Base-by-base conservation (phyloP, 1,140 invertebrate genomes). In the Aporrectodea caliginosa region DNA sequence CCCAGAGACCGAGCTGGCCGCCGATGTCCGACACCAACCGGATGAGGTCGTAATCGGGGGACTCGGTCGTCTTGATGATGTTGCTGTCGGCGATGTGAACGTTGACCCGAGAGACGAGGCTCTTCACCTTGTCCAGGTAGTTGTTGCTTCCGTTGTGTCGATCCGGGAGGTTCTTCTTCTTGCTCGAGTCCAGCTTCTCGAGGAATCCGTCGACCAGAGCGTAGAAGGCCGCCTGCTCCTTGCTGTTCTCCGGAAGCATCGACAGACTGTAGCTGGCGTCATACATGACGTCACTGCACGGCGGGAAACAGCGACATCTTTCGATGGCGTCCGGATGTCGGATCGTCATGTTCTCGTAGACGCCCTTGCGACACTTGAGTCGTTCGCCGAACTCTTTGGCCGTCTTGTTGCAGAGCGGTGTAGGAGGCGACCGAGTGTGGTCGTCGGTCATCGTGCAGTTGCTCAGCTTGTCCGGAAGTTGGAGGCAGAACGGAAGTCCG, bases 41-140 rank as follows among this genome's bases (percentile, higher is more conserved):
- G 1, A 79, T 70, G 35, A 77, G 27, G 2, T 81, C 80, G 58
- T 81, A 81, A 33, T 81, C 80, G 27, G 80, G 76, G 2, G 80
- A 78, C 68, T 81, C 80, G 30, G 80, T 81, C 35, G 80, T 81
- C 73, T 81, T 78, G 69, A 81, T 81, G 69, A 81, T 78, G 73
- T 81, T 81, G 72, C 69, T 81, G 75, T 81, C 80, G 32, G 80
- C 76, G 2, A 81, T 81, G 69, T 81, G 77, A 1, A 81, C 80
- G 35, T 81, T 81, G 14, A 81, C 78, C 27, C 80, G 30, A 6
- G 72, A 33, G 16, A 78, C 72, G 16, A 58, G 75, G 31, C 70
- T 78, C 29, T 77, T 78, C 22, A 81, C 33, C 22, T 68, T 35
- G 27, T 81, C 77, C 34, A 34, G 29, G 34, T 58, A 70, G n/a